phyloP scores from a whole-genome alignment of 92 coral and sea anemone species.

The Diadumene lineata region DNA sequence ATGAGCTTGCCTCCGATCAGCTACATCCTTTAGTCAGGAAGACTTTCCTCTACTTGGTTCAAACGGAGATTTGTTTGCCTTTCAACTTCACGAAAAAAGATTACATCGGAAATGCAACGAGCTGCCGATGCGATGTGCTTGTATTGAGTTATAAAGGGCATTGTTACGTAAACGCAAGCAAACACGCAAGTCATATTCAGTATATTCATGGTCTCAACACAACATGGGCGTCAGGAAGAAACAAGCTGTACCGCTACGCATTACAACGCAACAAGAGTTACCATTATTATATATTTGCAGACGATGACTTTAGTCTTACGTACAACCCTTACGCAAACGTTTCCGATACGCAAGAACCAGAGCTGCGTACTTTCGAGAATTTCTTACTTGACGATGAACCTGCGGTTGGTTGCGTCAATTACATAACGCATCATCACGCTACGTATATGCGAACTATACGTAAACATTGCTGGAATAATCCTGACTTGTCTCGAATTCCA shows the following conservation, averaged over 20 bases:
- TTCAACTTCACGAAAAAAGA: conserved; percentile 4
- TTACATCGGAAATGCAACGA: conserved; percentile 37
- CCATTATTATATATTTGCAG: conserved; percentile 28
- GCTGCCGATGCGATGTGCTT: conserved; percentile 54
- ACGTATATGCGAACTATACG: conserved; percentile 18
- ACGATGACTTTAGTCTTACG: conserved; percentile 19
- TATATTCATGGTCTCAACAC: conserved; percentile 28
- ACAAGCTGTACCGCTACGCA: conserved; percentile 8
- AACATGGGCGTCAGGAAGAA: conserved; percentile 35
- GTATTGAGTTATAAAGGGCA: conserved; percentile 45
- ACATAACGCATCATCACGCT: background rate
- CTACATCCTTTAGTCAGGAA: background rate
- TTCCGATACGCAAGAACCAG: conserved; percentile 6
- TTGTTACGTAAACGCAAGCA: background rate
- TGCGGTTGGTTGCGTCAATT: conserved; percentile 50
- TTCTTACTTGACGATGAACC: conserved; percentile 51
- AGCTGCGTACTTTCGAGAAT: conserved; percentile 31
- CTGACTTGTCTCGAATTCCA: conserved; percentile 25
- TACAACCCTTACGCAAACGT: conserved; percentile 15
- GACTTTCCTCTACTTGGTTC: conserved; percentile 47
- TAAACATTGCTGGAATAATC: conserved; percentile 25
- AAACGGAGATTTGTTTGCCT: conserved; percentile 56
- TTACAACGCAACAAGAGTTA: conserved; percentile 1
- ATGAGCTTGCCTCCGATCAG: background rate
- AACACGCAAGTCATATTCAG: conserved; percentile 8